These are phyloP conservation scores for Scleropages formosus DNA, from an alignment of 2,797 vertebrate species.

Conservation along the genomic window DNA sequence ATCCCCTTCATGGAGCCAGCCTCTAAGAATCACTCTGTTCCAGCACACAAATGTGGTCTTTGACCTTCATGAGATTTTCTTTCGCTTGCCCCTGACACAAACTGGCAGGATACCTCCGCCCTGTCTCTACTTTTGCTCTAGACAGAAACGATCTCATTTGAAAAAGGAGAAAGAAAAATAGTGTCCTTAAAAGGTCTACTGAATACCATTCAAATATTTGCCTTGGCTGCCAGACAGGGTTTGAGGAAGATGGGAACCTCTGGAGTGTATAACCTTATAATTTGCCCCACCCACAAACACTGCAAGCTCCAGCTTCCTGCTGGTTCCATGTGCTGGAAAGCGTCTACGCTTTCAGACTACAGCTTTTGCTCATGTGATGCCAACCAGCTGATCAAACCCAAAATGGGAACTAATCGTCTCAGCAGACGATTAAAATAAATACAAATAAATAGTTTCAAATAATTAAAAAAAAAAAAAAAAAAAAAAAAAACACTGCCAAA, in stretches of 20 bases:
- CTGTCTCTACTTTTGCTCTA: slow-evolving; percentile 54
- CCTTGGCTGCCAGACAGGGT: no score
- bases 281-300: background rate
- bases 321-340: slow-evolving; percentile 58
- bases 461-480: no score
- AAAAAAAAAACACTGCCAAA: no score
- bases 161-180: background rate
- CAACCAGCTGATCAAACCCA: slow-evolving; percentile 66
- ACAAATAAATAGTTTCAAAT: no score
- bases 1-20: no score
- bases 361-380: slow-evolving; percentile 67
- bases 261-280: background rate
- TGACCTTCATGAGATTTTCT: no score
- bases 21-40: no score
- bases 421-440: no score
- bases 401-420: no score
- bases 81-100: slow-evolving; percentile 20
- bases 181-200: background rate
- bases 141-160: slow-evolving; percentile 47
- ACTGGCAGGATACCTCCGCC: slow-evolving; percentile 50
- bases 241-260: no score
- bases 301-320: background rate
- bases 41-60: no score
- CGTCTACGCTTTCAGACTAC: slow-evolving; percentile 75
- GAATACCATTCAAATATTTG: no score